Percentiles rank a stretch among this genome's conserved stretches.
Evolutionary conservation across 2,888 invertebrate genomes (phyloP).

Genomic region (Chymomyza procnemis): DNA sequence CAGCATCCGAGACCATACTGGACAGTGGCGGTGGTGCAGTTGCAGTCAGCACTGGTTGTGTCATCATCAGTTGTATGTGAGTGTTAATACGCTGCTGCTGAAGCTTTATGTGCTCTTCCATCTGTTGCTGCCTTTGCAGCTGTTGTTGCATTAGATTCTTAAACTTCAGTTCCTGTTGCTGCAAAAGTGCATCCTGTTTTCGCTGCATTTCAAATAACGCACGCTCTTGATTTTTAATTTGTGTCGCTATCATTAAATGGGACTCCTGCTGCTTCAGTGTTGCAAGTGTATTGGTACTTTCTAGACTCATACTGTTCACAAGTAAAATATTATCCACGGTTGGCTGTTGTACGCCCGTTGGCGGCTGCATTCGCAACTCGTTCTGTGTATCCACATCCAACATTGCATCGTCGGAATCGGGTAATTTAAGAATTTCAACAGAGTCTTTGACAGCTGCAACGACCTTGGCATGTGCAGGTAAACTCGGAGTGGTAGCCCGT

Average conservation of each 20-base stretch:
- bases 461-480: constrained; percentile 19
- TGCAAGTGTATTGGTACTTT: constrained; percentile 67
- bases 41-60: constrained; percentile 58
- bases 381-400: constrained; percentile 2
- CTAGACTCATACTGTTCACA: constrained; percentile 68
- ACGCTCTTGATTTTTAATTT: constrained; percentile 77
- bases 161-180: constrained; percentile 76
- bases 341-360: constrained; percentile 7
- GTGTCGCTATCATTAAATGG: constrained; percentile 74
- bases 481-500: constrained; percentile 33
- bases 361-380: not conserved
- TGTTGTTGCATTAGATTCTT: constrained; percentile 76
- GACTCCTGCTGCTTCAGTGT: constrained; percentile 76
- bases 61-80: constrained; percentile 77
- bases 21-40: not conserved
- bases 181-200: constrained; percentile 70
- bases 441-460: constrained; percentile 20
- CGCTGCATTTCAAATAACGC: constrained; percentile 76
- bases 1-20: not conserved
- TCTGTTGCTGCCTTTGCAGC: constrained; percentile 74
- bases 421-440: constrained; percentile 44
- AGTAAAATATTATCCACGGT: constrained; percentile 64
- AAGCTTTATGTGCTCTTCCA: constrained; percentile 75
- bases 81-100: constrained; percentile 78
- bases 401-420: constrained; percentile 40